phyloP scores from a whole-genome alignment of 1,140 invertebrate species.

The Araneus ventricosus region DNA sequence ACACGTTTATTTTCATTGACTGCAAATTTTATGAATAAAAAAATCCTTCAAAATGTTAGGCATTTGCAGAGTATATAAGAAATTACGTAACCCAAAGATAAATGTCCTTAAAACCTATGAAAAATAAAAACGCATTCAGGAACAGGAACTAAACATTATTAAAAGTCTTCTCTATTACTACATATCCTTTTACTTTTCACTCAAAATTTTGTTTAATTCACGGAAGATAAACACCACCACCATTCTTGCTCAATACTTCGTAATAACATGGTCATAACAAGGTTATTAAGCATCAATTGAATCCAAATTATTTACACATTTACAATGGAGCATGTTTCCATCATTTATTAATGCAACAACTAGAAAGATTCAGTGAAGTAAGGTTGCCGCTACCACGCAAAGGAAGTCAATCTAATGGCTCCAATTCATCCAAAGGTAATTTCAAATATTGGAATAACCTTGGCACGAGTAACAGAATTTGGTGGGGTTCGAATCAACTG shows the following conservation, averaged over 20 bases:
- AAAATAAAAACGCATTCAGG: background rate
- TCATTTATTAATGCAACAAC: background rate
- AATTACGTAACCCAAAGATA: too few species aligned
- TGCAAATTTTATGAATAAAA: too few species aligned
- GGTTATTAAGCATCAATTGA: conserved; percentile 1
- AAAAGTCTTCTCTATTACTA: background rate
- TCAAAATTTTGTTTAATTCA: background rate
- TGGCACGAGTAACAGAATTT: conserved; percentile 16
- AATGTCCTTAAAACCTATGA: too few species aligned
- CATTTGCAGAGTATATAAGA: too few species aligned
- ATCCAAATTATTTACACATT: background rate
- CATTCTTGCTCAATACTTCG: background rate
- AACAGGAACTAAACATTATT: background rate
- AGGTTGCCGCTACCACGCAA: conserved; percentile 15
- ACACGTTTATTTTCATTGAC: too few species aligned
- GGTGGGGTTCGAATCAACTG: conserved; percentile 23
- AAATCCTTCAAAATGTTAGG: too few species aligned
- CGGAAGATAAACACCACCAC: background rate
- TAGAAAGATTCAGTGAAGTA: background rate
- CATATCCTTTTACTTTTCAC: background rate
- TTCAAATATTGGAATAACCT: conserved; percentile 15
- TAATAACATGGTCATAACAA: conserved; percentile 32
- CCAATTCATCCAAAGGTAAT: background rate
- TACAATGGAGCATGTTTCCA: background rate
- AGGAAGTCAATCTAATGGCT: background rate